Evolutionary conservation across 2,113 vertebrate species (phyloP), one percentile per base, ranked within the genome.

Genomic region (Copsychus sechellarum): DNA sequence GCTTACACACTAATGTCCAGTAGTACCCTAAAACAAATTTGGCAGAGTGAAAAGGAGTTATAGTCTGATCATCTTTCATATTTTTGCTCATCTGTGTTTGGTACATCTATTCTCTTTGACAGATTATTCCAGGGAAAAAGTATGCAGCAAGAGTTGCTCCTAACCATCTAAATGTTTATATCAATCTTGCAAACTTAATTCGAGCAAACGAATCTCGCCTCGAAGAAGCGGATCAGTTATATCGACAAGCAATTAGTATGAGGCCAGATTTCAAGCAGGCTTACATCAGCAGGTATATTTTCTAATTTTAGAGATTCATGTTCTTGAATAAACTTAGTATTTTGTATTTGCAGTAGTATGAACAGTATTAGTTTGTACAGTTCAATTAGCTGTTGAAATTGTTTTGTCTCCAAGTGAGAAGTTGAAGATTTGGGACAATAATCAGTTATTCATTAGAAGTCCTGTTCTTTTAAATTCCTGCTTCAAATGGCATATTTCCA

Each of bases 121-220:
- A 99, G 99, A 97, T 99, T 57, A 99, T 99, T 97, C 99, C 99
- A 72, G 99, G 99, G 67, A 99, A 99, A 97, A 99, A 99, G 92
- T 99, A 99, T 34, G 99, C 99, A 15, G 99, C 99, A 19, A 99
- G 99, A 50, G 99, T 99, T 93, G 99, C 99, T 40, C 99, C 99
- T 18, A 99, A 99, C 96, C 99, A 99, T 82, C 97, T 99, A 26
- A 99, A 99, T 73, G 99, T 99, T 90, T 99, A 99, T 97, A 99
- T 99, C 86, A 99, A 99, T 96, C 98, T 99, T 91, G 99, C 99
- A 73, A 99, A 99, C 94, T 97, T 99, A 93, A 99, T 99, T 91
- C 98, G 99, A 38, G 97, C 98, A 51, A 99, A 99, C 12, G 99
- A 99, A 38, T 99, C 99, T 4, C 98, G 99, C 4, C 97, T 99